Base-by-base conservation (phyloP, 2,797 vertebrate genomes). In the Amblyopsis hoosieri region DNA sequence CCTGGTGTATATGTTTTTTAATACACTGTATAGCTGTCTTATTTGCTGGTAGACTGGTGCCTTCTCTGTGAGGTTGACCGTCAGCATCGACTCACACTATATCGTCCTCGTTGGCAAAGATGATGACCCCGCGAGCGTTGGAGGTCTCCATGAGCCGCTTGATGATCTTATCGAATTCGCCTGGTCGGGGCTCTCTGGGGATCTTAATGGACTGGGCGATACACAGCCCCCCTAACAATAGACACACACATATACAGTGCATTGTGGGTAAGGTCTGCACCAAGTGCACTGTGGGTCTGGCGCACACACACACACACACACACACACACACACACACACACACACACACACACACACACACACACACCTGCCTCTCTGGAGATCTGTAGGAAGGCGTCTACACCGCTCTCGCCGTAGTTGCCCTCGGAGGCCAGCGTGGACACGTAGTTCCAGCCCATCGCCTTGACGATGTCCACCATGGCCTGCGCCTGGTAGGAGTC, bases 191-290 rank as follows among this genome's bases (percentile, higher is more conserved):
- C 71, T 98, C 97, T 70, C 96, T 87, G 1, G 96, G 97, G 76
- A 98, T 97, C 90, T 94, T 97, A 84, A 97, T 95, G 60, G 96
- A 95, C 72, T 97, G 96, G 11, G 93, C 96, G 12, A 98, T 96
- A 72, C 96, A 97, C 46, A 98, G 80, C 0, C 96, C 96, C 0
- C 96, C 96, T 96, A 42, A 66, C 54, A 57, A 23, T 31, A 80
- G 55, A 80, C 12, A 72, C 15, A 66, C 61, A 15, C 23, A 23
- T 3, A 23, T 23, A 23, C 23, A 23, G 23, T 23, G 23, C 23
- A 23, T 23, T 23, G 23, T 23, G 23, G 23, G 23, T 23, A 23
- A 23, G 23, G 23, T 23, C 3, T 23, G 23, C 23, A 23, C 23
- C 23, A 23, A 23, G 3, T 23, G 19, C 19, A 23, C 3, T 37